phyloP scores from a whole-genome alignment of 2,113 vertebrate species.

The Malurus elegans region DNA sequence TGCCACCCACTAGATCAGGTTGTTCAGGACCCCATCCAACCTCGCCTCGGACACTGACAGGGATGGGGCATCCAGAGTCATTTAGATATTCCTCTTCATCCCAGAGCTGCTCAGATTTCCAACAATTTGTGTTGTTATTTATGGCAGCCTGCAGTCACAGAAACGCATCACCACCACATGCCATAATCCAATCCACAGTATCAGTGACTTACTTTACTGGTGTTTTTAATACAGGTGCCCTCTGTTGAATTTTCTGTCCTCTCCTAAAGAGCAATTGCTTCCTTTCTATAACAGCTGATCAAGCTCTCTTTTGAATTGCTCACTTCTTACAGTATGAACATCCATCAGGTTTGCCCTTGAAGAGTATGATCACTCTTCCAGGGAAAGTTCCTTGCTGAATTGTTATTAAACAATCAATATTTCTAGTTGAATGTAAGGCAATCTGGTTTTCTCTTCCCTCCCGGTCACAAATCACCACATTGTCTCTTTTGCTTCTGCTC shows the following conservation, averaged over 20 bases:
- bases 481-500: neutral
- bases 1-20: neutral
- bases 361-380: neutral
- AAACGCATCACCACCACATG: neutral
- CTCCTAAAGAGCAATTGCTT: neutral
- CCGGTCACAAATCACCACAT: neutral
- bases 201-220: neutral
- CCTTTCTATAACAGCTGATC: neutral
- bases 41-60: neutral
- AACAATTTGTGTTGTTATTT: neutral
- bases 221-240: neutral
- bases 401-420: slow-evolving; percentile 2
- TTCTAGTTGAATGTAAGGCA: neutral
- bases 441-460: neutral
- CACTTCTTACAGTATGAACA: neutral
- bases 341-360: neutral
- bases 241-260: neutral
- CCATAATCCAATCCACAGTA: neutral
- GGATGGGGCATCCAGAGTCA: neutral
- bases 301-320: neutral
- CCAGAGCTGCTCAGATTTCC: neutral
- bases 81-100: neutral
- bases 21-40: neutral
- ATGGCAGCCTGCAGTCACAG: neutral
- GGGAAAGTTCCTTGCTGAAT: neutral